Evolutionary conservation across 37 sponge, comb jelly and placozoan genomes (phyloP).

Genomic region (Agelas oroides): DNA sequence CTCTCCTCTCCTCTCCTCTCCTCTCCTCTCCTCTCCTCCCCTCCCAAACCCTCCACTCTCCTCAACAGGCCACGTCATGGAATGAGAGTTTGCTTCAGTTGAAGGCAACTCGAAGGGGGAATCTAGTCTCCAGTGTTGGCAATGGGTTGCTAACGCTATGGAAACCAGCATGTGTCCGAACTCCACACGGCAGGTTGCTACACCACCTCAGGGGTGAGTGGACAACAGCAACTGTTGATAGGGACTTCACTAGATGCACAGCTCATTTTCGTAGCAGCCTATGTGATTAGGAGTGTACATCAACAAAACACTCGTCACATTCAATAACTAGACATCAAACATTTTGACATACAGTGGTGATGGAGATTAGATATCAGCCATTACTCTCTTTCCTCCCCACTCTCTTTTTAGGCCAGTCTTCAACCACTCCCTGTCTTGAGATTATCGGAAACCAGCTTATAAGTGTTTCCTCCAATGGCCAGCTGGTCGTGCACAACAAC

Average conservation of each 20-base stretch:
- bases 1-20: no score
- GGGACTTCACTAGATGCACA: not conserved
- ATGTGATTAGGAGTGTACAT: no score
- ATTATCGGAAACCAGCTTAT: conserved; percentile 68
- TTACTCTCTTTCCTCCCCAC: no score
- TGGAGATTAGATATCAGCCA: no score
- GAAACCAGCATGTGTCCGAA: conserved; percentile 67
- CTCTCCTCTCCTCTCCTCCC: not conserved
- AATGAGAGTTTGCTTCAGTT: conserved; percentile 30
- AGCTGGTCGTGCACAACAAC: conserved; percentile 55
- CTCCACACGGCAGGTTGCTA: conserved; percentile 38
- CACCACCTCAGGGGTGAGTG: conserved; percentile 55
- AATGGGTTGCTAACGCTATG: conserved; percentile 61
- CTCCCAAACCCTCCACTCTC: not conserved
- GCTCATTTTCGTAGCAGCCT: no score
- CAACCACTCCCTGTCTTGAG: conserved; percentile 58
- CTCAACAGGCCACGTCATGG: not conserved
- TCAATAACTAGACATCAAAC: no score
- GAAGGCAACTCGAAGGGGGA: conserved; percentile 63
- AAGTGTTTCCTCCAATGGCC: conserved; percentile 42
- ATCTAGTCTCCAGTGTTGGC: conserved; percentile 61
- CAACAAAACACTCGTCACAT: no score
- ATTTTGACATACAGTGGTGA: no score
- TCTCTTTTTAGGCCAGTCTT: conserved; percentile 28
- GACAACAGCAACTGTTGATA: no score